A percentile compares a stretch with the other conserved stretches of the same genome.
Conservation (phyloP, 2,888 invertebrate genomes). For the Stenodema calcarata region DNA sequence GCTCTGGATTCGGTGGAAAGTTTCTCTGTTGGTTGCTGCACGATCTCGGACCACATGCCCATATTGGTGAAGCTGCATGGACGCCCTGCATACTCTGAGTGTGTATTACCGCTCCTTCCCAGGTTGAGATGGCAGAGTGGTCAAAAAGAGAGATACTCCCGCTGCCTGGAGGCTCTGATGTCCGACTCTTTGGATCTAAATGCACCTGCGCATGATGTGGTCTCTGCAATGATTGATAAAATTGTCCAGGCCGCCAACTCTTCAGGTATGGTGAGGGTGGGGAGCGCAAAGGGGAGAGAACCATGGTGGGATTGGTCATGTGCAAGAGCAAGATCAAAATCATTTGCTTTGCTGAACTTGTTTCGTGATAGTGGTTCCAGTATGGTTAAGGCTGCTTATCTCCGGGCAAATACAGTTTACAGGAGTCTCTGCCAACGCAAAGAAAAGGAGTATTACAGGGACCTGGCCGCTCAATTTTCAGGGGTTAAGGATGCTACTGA, state of each 20-base stretch:
- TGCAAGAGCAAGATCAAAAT: background rate
- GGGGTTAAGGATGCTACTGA: too few relatives aligned
- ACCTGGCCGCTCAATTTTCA: too few relatives aligned
- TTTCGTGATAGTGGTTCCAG: background rate
- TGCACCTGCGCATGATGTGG: background rate
- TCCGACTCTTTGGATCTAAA: background rate
- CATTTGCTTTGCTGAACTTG: background rate
- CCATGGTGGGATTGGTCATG: constrained; percentile 7
- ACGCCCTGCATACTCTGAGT: too few relatives aligned
- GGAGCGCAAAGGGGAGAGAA: background rate
- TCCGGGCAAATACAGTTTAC: background rate
- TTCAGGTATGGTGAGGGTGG: background rate
- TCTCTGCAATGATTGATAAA: background rate
- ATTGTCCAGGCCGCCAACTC: background rate
- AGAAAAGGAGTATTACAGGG: background rate
- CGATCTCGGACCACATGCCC: background rate
- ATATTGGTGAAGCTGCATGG: background rate
- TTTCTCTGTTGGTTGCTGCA: background rate
- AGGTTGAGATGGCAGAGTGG: background rate
- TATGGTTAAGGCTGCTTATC: background rate
- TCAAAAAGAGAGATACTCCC: background rate
- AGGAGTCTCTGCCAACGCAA: background rate
- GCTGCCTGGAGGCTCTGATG: background rate
- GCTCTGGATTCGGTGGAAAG: background rate
- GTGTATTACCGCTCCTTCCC: background rate